Percentiles rank a stretch among this genome's conserved stretches.
phyloP scores from a whole-genome alignment of 2,113 vertebrate species.

The Atrichornis clamosus region DNA sequence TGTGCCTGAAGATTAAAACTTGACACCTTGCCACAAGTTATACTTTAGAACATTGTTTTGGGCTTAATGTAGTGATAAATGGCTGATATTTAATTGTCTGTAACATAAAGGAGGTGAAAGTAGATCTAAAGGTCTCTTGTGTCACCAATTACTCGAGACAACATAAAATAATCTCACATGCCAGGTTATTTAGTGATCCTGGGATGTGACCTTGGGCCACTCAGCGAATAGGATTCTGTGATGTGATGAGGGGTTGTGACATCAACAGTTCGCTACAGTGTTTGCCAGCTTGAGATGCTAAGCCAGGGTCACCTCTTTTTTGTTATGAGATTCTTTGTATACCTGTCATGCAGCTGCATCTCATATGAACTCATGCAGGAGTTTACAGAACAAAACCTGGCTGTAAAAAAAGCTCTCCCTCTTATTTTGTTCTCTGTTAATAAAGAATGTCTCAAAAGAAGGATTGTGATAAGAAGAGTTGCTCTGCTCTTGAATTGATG shows the following conservation, averaged over 20 bases:
- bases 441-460: neutral
- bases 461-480: neutral
- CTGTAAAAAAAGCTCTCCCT: neutral
- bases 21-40: neutral
- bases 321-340: neutral
- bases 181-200: neutral
- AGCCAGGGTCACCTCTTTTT: neutral
- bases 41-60: neutral
- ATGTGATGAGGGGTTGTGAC: conserved; percentile 23
- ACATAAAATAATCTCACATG: neutral
- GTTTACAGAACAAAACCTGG: neutral
- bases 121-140: neutral
- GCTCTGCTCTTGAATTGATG: neutral
- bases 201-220: neutral
- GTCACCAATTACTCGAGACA: neutral
- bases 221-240: conserved; percentile 1
- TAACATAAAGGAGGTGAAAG: neutral
- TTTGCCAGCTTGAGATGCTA: neutral
- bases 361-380: neutral
- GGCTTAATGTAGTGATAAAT: neutral
- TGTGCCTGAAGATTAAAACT: neutral
- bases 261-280: conserved; percentile 12
- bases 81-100: neutral
- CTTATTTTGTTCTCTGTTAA: neutral
- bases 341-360: neutral